Evolutionary conservation across 1,140 invertebrate species (phyloP).

Genomic region (Harpegnathos saltator): DNA sequence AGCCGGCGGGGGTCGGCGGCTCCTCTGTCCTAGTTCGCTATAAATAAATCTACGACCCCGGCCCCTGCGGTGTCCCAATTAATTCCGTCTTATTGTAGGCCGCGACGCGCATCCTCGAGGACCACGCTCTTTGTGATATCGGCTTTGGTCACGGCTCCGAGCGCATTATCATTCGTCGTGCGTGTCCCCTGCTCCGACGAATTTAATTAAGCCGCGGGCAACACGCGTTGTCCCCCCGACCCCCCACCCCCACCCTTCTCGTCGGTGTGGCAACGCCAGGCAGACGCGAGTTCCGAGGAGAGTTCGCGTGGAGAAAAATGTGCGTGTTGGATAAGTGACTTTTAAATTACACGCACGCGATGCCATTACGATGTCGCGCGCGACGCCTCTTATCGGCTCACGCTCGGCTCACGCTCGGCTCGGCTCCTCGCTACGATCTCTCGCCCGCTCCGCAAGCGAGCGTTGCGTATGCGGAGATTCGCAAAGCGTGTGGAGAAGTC

Average conservation of each 20-base stretch:
- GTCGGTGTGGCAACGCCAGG: not conserved
- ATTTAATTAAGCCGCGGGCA: slow-evolving; percentile 71
- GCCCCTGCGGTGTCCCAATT: slow-evolving; percentile 78
- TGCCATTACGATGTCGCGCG: slow-evolving; percentile 34
- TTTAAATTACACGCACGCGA: slow-evolving; percentile 41
- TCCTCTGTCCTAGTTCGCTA: slow-evolving; percentile 73
- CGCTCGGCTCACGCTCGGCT: slow-evolving; percentile 28
- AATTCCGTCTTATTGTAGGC: slow-evolving; percentile 78
- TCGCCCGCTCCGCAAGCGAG: not conserved
- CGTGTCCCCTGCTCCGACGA: slow-evolving; percentile 40
- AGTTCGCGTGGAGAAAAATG: slow-evolving; percentile 23
- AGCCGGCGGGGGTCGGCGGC: slow-evolving; percentile 71
- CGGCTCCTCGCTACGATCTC: slow-evolving; percentile 30
- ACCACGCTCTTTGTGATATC: slow-evolving; percentile 67
- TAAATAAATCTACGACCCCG: slow-evolving; percentile 76
- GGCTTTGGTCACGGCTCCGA: slow-evolving; percentile 60
- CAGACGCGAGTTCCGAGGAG: slow-evolving; percentile 25
- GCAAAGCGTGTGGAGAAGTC: too few relatives aligned
- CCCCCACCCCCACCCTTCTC: too few relatives aligned
- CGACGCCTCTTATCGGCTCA: slow-evolving; percentile 35
- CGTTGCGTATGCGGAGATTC: too few relatives aligned
- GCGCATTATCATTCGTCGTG: slow-evolving; percentile 64
- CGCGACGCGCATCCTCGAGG: slow-evolving; percentile 62
- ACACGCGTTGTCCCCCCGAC: not conserved
- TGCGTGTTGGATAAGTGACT: slow-evolving; percentile 46